Evolutionary conservation across 2,797 vertebrate genomes (phyloP).

Genomic region (Typhlichthys eigenmanni): DNA sequence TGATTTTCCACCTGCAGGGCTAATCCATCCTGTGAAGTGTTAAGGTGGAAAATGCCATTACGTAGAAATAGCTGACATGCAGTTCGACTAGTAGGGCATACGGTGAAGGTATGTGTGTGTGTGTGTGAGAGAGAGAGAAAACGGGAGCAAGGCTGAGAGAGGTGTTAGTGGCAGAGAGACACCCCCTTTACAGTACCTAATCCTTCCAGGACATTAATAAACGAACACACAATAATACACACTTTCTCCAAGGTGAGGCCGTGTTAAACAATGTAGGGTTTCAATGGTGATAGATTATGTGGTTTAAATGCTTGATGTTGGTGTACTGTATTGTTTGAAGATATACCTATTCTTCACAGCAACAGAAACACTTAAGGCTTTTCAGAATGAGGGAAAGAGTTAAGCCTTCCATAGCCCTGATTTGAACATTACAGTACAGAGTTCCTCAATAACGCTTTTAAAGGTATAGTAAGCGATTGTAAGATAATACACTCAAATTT

Average conservation of each 20-base stretch:
- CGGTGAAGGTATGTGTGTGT: slow-evolving; percentile 27
- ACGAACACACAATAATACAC: slow-evolving; percentile 37
- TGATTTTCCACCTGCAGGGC: slow-evolving; percentile 67
- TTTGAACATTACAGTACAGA: background rate
- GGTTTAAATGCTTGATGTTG: slow-evolving; percentile 13
- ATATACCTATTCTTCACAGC: slow-evolving; percentile 11
- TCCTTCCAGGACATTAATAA: slow-evolving; percentile 56
- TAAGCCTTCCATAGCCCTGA: background rate
- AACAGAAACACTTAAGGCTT: slow-evolving; percentile 17
- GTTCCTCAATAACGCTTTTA: background rate
- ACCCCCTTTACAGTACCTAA: slow-evolving; percentile 53
- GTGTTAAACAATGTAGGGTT: slow-evolving; percentile 31
- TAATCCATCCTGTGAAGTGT: slow-evolving; percentile 74
- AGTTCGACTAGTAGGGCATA: slow-evolving; percentile 52
- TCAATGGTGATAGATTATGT: slow-evolving; percentile 30
- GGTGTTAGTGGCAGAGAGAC: slow-evolving; percentile 29
- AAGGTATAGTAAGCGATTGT: too few relatives aligned
- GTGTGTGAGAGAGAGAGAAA: slow-evolving; percentile 23
- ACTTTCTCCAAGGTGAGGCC: slow-evolving; percentile 12
- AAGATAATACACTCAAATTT: too few relatives aligned
- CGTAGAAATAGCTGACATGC: slow-evolving; percentile 72
- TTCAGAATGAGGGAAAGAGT: slow-evolving; percentile 8
- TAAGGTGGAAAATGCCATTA: slow-evolving; percentile 74
- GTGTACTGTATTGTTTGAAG: slow-evolving; percentile 12
- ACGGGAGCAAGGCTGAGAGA: slow-evolving; percentile 21